Conservation (phyloP, 2,888 invertebrate species). For the Mimachlamys varia region DNA sequence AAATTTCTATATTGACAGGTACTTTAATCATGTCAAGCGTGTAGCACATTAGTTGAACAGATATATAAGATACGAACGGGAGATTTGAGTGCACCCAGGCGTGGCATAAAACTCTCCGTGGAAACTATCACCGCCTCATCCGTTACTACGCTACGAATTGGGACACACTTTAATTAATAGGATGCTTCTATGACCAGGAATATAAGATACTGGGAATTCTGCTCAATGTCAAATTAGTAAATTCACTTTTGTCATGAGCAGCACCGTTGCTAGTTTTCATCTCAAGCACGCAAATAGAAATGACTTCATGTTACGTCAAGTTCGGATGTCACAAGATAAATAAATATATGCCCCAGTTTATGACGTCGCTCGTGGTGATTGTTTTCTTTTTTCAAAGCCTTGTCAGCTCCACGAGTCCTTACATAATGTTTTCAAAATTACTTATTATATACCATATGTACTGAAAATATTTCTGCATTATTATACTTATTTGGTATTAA, state of each 20-base stretch:
- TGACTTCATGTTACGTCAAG: background rate
- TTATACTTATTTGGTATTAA: too few relatives aligned
- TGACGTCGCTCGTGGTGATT: too few relatives aligned
- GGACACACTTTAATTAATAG: slow-evolving; percentile 18
- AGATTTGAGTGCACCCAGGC: slow-evolving; percentile 25
- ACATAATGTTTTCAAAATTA: too few relatives aligned
- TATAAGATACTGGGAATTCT: slow-evolving; percentile 6
- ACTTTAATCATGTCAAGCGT: background rate
- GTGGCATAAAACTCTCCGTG: background rate
- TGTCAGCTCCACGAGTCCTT: too few relatives aligned
- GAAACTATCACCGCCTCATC: background rate
- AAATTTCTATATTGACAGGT: background rate
- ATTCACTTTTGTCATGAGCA: background rate
- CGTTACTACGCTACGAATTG: background rate
- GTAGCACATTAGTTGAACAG: background rate
- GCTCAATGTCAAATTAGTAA: slow-evolving; percentile 28
- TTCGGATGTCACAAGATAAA: too few relatives aligned
- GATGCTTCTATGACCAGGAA: background rate
- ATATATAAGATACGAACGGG: background rate
- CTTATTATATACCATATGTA: too few relatives aligned
- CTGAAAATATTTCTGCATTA: too few relatives aligned
- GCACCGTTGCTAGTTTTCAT: background rate
- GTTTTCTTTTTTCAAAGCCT: too few relatives aligned
- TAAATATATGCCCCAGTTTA: too few relatives aligned
- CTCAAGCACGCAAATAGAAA: background rate